Evolutionary conservation across 2,888 invertebrate species (phyloP).

Genomic region (Rhogogaster chlorosoma): DNA sequence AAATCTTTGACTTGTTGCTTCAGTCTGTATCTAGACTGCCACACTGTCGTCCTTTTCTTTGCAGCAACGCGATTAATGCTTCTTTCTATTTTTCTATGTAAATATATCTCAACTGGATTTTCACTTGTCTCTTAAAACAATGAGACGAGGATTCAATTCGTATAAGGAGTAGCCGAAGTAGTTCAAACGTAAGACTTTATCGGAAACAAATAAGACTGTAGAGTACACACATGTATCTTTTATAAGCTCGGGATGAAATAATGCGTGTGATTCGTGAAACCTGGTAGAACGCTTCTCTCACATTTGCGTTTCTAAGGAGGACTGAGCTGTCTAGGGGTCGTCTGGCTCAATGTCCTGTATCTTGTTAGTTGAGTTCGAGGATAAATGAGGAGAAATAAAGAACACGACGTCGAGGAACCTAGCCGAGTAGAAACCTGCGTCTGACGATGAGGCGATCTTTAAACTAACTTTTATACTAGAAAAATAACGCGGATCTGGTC

Average conservation of each 20-base stretch:
- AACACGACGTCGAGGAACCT: conserved; percentile 2
- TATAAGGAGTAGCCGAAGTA: background rate
- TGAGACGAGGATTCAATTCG: background rate
- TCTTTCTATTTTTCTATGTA: background rate
- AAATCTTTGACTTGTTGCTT: conserved; percentile 26
- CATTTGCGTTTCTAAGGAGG: background rate
- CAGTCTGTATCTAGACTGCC: background rate
- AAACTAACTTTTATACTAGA: background rate
- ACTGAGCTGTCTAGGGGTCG: background rate
- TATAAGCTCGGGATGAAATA: background rate
- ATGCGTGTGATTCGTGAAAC: conserved; percentile 25
- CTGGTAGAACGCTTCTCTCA: conserved; percentile 3
- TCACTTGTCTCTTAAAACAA: background rate
- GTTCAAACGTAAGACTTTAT: background rate
- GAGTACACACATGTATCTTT: background rate
- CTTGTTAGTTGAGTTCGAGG: conserved; percentile 18
- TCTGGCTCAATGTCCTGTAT: conserved; percentile 38
- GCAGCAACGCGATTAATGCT: background rate
- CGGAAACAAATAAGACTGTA: background rate
- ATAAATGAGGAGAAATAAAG: conserved; percentile 37
- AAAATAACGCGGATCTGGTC: background rate
- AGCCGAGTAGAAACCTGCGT: conserved; percentile 6
- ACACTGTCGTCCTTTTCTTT: background rate
- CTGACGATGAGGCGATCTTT: conserved; percentile 9
- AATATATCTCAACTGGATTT: background rate